Percentiles rank a stretch among this genome's conserved stretches.
Evolutionary conservation across 2,888 invertebrate species (phyloP).

Genomic region (Drosophila siamana): DNA sequence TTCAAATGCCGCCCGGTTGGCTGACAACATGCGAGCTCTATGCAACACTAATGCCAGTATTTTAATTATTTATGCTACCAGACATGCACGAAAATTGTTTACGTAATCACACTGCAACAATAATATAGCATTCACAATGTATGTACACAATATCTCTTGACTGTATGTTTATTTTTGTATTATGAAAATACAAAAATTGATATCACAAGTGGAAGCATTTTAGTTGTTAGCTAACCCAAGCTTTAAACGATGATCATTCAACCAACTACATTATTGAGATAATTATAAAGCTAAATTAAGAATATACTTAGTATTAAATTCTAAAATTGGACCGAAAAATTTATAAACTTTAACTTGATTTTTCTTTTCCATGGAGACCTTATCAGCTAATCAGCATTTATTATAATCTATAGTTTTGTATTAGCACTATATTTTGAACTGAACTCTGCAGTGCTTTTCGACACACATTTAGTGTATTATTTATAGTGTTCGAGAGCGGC

Average conservation of each 20-base stretch:
- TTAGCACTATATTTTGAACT: not conserved
- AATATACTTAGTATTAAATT: too few species aligned
- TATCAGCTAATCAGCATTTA: not conserved
- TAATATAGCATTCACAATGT: constrained; percentile 7
- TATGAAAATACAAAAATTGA: too few species aligned
- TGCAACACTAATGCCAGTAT: constrained; percentile 66
- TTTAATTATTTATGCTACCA: constrained; percentile 70
- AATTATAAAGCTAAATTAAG: too few species aligned
- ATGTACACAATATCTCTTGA: too few species aligned
- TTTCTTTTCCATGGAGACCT: not conserved
- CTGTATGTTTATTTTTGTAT: too few species aligned
- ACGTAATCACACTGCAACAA: constrained; percentile 45
- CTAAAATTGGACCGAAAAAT: too few species aligned
- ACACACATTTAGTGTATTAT: not conserved
- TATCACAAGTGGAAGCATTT: too few species aligned
- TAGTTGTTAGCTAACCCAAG: too few species aligned
- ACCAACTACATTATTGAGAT: too few species aligned
- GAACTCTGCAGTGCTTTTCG: not conserved
- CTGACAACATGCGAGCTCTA: constrained; percentile 41
- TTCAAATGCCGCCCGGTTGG: constrained; percentile 48
- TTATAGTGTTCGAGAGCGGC: not conserved
- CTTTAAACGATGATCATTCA: too few species aligned
- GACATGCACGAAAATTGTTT: constrained; percentile 69
- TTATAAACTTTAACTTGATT: too few species aligned
- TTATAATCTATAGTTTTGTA: too few species aligned